phyloP scores from a whole-genome alignment of 2,888 invertebrate genomes.

The Ophonus ardosiacus region DNA sequence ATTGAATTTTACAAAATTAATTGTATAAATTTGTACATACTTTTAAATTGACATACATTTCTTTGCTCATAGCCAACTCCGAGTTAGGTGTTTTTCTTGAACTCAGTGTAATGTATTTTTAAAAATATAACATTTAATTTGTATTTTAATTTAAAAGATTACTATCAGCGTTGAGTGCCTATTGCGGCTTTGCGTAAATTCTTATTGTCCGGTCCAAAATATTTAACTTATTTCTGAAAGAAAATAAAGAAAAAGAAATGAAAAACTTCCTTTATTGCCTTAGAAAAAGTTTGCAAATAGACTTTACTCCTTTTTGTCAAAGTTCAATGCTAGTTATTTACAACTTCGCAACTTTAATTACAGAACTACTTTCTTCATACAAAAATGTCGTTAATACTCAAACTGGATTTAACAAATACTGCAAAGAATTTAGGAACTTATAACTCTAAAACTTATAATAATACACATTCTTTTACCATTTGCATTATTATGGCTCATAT shows the following conservation, averaged over 20 bases:
- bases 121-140: no score
- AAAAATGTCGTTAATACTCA: neutral
- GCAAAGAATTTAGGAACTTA: no score
- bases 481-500: neutral
- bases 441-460: no score
- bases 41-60: no score
- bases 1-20: no score
- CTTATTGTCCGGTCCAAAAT: neutral
- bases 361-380: neutral
- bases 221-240: neutral
- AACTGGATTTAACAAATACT: no score
- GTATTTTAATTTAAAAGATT: neutral
- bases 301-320: neutral
- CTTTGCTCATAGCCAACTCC: no score
- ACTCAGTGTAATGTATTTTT: no score
- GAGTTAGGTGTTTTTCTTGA: no score
- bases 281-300: conserved; percentile 4
- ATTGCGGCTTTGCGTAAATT: neutral
- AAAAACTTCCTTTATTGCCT: conserved; percentile 13
- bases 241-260: neutral
- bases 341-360: conserved; percentile 16
- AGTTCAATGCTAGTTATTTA: neutral
- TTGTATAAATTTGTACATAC: no score
- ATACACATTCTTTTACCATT: neutral
- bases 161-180: neutral